Base-by-base conservation (phyloP, 2,797 vertebrate species). In the Echeneis naucrates region DNA sequence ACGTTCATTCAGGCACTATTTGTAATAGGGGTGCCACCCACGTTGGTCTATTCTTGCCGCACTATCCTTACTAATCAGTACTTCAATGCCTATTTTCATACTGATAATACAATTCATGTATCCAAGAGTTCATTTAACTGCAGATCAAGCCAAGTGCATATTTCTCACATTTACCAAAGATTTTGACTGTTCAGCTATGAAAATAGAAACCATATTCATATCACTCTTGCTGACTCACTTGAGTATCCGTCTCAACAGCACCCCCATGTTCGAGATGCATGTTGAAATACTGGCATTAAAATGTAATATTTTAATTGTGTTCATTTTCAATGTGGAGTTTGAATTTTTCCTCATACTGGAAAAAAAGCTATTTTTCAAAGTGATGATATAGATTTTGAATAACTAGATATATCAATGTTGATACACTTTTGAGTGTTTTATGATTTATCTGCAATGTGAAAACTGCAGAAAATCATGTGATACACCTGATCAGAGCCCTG, bases 391-490 rank as follows among this genome's bases (percentile, higher is more conserved):
- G 13, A 2, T 66, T 55, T 58, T 68, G 10, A 47, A 44, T 51
- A 44, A 4, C 57, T 4, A 10, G 12, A 0, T 4, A 8, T 12
- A 45, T 27, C 38, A 26, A 52, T 40, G n/a, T 48, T 48, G 23
- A 48, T 48, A 48, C 7, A 14, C 17, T 59, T 12, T 47, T 27
- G 27, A 44, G 30, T 32, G 0, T 24, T 65, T 78, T 45, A 44
- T n/a, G 50, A 8, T n/a, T 7, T 44, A 44, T 21, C 23, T 4
- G 1, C 27, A 42, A 24, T n/a, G 11, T 44, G 33, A 26, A 59
- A 45, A 19, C 14, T 48, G 14, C 17, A 44, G 5, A 57, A 50
- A 74, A 50, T 40, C 13, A 35, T 51, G 17, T 69, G 56, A 85
- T 57, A 14, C 23, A 40, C 7, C 48, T 38, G 14, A 55, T 35